These are phyloP conservation scores for Lasioglossum lativentre DNA, from an alignment of 2,888 invertebrate species.

Conservation along the genomic window DNA sequence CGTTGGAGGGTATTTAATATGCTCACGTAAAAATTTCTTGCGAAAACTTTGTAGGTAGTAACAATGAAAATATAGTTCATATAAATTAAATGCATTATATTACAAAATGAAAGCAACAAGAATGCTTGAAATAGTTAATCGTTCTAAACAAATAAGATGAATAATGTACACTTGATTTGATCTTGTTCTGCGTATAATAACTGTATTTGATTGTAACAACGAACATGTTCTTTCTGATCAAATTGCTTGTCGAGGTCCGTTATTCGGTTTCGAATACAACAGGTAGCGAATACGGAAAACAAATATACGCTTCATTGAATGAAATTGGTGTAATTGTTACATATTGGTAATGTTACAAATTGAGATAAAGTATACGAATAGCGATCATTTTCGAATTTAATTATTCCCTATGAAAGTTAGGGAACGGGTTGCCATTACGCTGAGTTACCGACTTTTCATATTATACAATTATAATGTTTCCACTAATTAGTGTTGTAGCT, in stretches of 20 bases:
- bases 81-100: too few species aligned
- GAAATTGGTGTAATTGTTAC: neutral
- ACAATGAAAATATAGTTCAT: neutral
- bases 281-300: slow-evolving; percentile 19
- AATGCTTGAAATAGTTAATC: too few species aligned
- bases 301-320: neutral
- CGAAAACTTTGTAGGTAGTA: neutral
- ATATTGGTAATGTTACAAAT: neutral
- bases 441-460: slow-evolving; percentile 15
- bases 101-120: too few species aligned
- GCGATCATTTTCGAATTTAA: neutral
- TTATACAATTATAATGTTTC: slow-evolving; percentile 29
- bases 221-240: neutral
- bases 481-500: slow-evolving; percentile 16
- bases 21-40: neutral
- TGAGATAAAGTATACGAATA: neutral
- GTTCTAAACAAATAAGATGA: too few species aligned
- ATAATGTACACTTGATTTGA: too few species aligned
- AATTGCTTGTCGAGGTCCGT: neutral
- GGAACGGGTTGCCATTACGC: neutral
- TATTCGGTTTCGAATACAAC: neutral
- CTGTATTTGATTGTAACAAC: neutral
- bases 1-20: neutral
- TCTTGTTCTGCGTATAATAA: too few species aligned
- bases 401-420: slow-evolving; percentile 3